A percentile compares a stretch with the other conserved stretches of the same genome.
These are phyloP conservation scores for Argyresthia albistria DNA, from an alignment of 2,888 invertebrate genomes.

Conservation along the genomic window DNA sequence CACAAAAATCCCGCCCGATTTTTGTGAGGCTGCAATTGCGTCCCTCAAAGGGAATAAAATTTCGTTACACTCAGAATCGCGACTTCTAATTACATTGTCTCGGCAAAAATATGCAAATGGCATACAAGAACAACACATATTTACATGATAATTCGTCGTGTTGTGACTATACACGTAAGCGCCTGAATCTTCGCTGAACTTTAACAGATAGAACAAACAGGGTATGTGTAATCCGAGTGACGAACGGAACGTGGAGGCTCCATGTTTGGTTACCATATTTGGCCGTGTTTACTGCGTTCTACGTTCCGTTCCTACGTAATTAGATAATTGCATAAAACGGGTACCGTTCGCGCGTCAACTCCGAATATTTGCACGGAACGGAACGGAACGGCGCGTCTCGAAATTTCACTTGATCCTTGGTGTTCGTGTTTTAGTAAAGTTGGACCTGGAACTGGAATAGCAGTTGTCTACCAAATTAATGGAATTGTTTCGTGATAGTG, in stretches of 20 bases:
- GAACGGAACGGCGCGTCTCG: conserved; percentile 4
- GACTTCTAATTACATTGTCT: conserved; percentile 3
- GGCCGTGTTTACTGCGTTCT: conserved; percentile 5
- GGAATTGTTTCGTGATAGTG: not conserved
- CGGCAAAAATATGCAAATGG: conserved; percentile 4
- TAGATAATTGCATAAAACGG: conserved; percentile 13
- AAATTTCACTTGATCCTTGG: not conserved
- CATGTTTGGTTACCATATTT: conserved; percentile 10
- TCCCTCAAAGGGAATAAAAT: not conserved
- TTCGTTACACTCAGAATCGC: not conserved
- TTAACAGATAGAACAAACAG: conserved; percentile 12
- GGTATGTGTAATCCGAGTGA: conserved; percentile 15
- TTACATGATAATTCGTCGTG: conserved; percentile 33
- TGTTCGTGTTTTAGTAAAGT: not conserved
- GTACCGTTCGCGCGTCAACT: conserved; percentile 10
- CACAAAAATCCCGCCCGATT: not conserved
- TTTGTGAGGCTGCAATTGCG: not conserved
- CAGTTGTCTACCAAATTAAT: too few species aligned
- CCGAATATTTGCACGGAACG: conserved; percentile 5
- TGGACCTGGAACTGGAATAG: not conserved
- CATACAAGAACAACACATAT: conserved; percentile 18
- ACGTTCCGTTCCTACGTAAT: conserved; percentile 11
- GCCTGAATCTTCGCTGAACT: conserved; percentile 16
- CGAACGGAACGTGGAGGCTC: conserved; percentile 11
- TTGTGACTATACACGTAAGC: conserved; percentile 16